phyloP scores from a whole-genome alignment of 1,140 invertebrate genomes.

The Oncopodura yosiiana region DNA sequence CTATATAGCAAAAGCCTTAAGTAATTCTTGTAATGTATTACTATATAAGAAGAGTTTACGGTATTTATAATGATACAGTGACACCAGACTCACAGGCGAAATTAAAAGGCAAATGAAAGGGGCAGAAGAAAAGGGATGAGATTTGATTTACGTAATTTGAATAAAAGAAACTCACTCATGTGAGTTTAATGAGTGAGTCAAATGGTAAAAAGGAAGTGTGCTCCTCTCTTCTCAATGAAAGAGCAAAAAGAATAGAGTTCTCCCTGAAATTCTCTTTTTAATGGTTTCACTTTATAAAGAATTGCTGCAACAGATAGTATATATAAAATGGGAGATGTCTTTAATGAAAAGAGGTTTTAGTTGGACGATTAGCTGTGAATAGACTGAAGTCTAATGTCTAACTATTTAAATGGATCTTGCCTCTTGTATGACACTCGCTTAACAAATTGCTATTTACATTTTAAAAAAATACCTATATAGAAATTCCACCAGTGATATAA shows the following conservation, averaged over 20 bases:
- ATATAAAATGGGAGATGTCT: not conserved
- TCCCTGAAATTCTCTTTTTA: not conserved
- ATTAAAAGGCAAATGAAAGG: not conserved
- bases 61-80: not conserved
- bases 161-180: conserved; percentile 17
- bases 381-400: too few species aligned
- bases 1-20: too few species aligned
- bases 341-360: conserved; percentile 13
- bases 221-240: not conserved
- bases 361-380: conserved; percentile 21
- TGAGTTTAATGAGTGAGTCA: conserved; percentile 17
- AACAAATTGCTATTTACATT: conserved; percentile 20
- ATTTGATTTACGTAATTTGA: conserved; percentile 10
- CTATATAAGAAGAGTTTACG: not conserved
- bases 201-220: conserved; percentile 11
- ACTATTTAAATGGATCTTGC: conserved; percentile 19
- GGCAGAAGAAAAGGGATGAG: not conserved
- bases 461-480: not conserved
- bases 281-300: not conserved
- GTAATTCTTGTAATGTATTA: conserved; percentile 3
- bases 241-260: not conserved
- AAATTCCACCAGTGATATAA: not conserved
- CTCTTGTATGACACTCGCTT: conserved; percentile 16
- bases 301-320: not conserved
- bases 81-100: not conserved